Evolutionary conservation across 1,140 invertebrate species (phyloP), one percentile per base, ranked within the genome.

Genomic region (Araneus ventricosus): DNA sequence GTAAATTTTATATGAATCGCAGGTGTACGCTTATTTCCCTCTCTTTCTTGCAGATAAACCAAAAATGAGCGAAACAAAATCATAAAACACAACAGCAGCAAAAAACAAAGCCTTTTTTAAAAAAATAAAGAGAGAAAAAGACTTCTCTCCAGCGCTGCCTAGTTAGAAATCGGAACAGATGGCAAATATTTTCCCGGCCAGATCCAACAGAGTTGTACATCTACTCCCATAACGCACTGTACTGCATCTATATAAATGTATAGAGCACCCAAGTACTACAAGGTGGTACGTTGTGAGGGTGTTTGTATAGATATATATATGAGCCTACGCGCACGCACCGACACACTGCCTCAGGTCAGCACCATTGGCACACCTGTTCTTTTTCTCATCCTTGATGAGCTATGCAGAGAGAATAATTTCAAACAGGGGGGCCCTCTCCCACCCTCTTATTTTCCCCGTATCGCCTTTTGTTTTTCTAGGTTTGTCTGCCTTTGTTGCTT

Each of bases 1-100:
- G 90, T 85, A 92, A 92, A 86, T 80, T 92, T 92, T 92, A 86
- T 92, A 92, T 86, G 63, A 92, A 86, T 63, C 90, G 37, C 37
- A 85, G 80, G 30, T 86, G 59, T 67, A 80, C 24, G 6, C 39
- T 39, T 39, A 45, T 45, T 61, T 57, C 22, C 57, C 27, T 30
- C 7, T 41, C n/a, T 3, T 30, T 52, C 41, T 52, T 45, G 34
- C 79, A 82, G 75, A 57, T 61, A 59, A 84, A 84, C 80, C 45
- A 84, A 67, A 88, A 70, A 88, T 61, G 59, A 88, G 61, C 4
- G 75, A 90, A 90, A 79, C 41, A 90, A 90, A 88, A 87, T 37
- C 63, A 90, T 59, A 52, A 92, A 92, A 92, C 52, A 45, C 22
- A 86, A 92, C 39, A 41, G 80, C 10, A 80, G 57, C 41, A 70